phyloP scores from a whole-genome alignment of 2,888 invertebrate genomes.

The Tetramorium bicarinatum region DNA sequence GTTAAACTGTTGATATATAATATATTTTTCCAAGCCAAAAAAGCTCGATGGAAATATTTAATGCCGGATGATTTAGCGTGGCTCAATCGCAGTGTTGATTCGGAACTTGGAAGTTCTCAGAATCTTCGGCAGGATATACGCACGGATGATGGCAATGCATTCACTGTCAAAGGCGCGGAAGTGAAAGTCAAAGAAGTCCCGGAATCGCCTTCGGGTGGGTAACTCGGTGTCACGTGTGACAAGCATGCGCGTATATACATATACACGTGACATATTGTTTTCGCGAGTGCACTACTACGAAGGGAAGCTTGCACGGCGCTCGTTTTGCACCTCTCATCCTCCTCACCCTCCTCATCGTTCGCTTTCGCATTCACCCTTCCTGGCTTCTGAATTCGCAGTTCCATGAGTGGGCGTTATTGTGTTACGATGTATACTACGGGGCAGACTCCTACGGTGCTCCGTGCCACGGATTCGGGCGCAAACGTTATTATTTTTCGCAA shows the following conservation, averaged over 20 bases:
- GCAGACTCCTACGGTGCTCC: constrained; percentile 59
- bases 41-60: background rate
- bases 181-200: constrained; percentile 66
- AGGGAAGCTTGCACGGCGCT: constrained; percentile 54
- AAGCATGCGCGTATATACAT: constrained; percentile 24
- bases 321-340: constrained; percentile 60
- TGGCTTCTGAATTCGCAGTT: constrained; percentile 38
- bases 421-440: constrained; percentile 66
- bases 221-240: constrained; percentile 56
- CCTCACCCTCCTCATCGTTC: constrained; percentile 7
- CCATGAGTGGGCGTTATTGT: constrained; percentile 76
- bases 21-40: background rate
- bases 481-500: constrained; percentile 85
- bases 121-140: constrained; percentile 42
- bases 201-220: constrained; percentile 57
- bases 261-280: constrained; percentile 75
- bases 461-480: constrained; percentile 71
- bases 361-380: constrained; percentile 32
- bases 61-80: background rate
- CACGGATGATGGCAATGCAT: constrained; percentile 69
- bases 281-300: constrained; percentile 55
- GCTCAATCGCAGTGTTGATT: constrained; percentile 15
- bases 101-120: constrained; percentile 22
- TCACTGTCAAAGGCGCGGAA: constrained; percentile 59
- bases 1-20: background rate